phyloP scores from a whole-genome alignment of 2,888 invertebrate genomes.

The Cephus pygmeus region DNA sequence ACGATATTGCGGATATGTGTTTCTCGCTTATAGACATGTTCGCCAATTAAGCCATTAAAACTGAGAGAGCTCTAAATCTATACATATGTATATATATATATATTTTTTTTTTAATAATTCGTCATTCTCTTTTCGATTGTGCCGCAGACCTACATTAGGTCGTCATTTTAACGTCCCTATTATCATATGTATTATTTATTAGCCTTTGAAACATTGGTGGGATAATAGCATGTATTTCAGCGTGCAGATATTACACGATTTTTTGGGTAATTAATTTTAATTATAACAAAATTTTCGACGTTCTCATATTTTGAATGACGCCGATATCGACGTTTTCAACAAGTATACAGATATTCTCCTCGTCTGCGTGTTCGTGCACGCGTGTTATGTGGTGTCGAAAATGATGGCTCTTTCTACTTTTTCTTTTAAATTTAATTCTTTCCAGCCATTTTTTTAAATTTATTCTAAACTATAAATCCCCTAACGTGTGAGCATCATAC shows the following conservation, averaged over 20 bases:
- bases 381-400: too few species aligned
- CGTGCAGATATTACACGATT: background rate
- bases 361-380: too few species aligned
- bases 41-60: background rate
- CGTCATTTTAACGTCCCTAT: background rate
- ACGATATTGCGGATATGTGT: background rate
- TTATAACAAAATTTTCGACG: background rate
- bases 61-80: background rate
- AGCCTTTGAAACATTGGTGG: background rate
- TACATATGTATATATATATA: background rate
- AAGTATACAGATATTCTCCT: too few species aligned
- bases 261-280: background rate
- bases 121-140: background rate
- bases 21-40: background rate
- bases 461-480: too few species aligned
- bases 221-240: background rate
- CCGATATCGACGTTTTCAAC: background rate
- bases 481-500: too few species aligned
- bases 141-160: background rate
- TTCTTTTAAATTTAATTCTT: too few species aligned
- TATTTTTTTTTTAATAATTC: background rate
- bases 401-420: too few species aligned
- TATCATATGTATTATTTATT: background rate
- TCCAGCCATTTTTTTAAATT: too few species aligned
- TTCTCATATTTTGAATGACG: background rate